phyloP scores from a whole-genome alignment of 2,888 invertebrate species.

The Tortrix viridana region DNA sequence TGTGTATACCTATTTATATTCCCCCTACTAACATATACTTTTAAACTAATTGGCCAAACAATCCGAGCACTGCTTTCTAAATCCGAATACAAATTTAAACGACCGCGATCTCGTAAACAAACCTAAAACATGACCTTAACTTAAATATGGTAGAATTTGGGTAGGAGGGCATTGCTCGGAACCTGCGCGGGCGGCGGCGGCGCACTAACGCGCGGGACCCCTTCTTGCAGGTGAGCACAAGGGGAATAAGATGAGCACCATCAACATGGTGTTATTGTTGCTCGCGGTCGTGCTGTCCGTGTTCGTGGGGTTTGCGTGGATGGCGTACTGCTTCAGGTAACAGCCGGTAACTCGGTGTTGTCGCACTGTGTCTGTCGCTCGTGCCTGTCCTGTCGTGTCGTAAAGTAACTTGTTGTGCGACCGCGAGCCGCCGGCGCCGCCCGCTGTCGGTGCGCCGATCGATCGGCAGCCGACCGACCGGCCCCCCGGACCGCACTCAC shows the following conservation, averaged over 20 bases:
- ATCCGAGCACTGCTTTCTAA: conserved; percentile 78
- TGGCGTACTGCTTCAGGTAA: conserved; percentile 98
- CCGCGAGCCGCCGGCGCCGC: conserved; percentile 56
- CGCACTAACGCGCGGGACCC: conserved; percentile 81
- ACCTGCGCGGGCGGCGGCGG: conserved; percentile 76
- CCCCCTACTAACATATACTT: conserved; percentile 58
- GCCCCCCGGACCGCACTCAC: conserved; percentile 61
- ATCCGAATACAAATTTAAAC: conserved; percentile 42
- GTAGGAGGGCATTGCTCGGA: conserved; percentile 71
- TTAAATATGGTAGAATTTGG: neutral
- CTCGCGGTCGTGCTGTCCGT: conserved; percentile 96
- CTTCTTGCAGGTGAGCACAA: conserved; percentile 89
- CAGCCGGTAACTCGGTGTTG: conserved; percentile 80
- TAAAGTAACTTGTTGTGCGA: conserved; percentile 51
- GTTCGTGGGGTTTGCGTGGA: conserved; percentile 97
- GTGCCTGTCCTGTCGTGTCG: conserved; percentile 72
- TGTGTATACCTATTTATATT: conserved; percentile 60
- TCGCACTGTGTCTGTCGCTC: conserved; percentile 76
- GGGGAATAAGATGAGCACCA: conserved; percentile 93
- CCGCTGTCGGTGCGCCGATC: conserved; percentile 56
- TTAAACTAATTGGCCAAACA: conserved; percentile 59
- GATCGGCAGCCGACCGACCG: conserved; percentile 45
- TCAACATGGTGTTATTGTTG: conserved; percentile 96
- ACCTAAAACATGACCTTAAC: too few relatives aligned
- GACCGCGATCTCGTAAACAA: too few relatives aligned